Percentiles rank a stretch among this genome's conserved stretches.
Evolutionary conservation across 2,888 invertebrate species (phyloP).

Genomic region (Agonopterix arenella): DNA sequence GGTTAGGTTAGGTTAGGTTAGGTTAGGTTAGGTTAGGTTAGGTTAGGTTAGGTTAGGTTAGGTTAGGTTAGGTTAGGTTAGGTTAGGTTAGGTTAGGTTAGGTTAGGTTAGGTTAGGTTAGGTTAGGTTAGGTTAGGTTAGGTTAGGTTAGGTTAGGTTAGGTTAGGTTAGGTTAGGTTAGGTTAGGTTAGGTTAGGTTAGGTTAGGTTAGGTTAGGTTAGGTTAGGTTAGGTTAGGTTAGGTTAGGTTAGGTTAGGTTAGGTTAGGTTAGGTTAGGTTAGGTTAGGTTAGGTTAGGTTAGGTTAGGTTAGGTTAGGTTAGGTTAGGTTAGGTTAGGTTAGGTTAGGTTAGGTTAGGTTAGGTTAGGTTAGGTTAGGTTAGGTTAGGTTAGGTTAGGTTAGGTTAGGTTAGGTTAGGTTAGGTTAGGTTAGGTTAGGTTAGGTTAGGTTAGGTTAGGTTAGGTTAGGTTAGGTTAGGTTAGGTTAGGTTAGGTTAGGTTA

Average conservation of each 20-base stretch:
- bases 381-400: constrained; percentile 6
- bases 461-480: constrained; percentile 6
- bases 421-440: constrained; percentile 6
- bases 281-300: constrained; percentile 6
- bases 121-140: constrained; percentile 6
- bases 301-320: constrained; percentile 4
- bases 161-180: constrained; percentile 3
- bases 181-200: constrained; percentile 4
- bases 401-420: constrained; percentile 6
- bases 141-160: too few species aligned
- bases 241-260: constrained; percentile 8
- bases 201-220: constrained; percentile 15
- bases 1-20: constrained; percentile 1
- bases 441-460: constrained; percentile 6
- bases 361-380: constrained; percentile 5
- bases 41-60: constrained; percentile 7
- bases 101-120: constrained; percentile 5
- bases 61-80: constrained; percentile 6
- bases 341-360: constrained; percentile 6
- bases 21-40: constrained; percentile 5
- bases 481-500: constrained; percentile 6
- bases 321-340: constrained; percentile 3
- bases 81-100: not conserved
- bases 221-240: constrained; percentile 10
- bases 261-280: constrained; percentile 7